Evolutionary conservation across 2,797 vertebrate species (phyloP), one percentile per base, ranked within the genome.

Genomic region (Enteromius trimaculatus): DNA sequence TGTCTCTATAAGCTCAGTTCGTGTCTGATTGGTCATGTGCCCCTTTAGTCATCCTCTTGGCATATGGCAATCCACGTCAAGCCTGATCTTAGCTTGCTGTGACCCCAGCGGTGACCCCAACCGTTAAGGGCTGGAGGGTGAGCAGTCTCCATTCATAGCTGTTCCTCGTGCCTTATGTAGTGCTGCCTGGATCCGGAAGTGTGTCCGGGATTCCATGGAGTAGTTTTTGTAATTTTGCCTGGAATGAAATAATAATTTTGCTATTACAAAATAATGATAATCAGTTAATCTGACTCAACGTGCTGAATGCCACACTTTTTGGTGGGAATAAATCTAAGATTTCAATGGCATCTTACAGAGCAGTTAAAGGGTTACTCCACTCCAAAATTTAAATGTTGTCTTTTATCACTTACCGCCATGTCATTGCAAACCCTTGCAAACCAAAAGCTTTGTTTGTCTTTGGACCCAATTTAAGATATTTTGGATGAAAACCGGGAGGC

Each of bases 151-250:
- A 16, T 97, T 97, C 89, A 94, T 92, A 71, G 88, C 91, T 4
- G 79, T 79, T 16, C 92, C 95, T 89, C 93, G 97, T 88, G 97
- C 97, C 92, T 99, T 98, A 82, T 96, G 96, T 87, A 96, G 91
- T 84, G 97, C 98, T 81, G 97, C 98, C 91, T 99, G 98, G 91
- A 99, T 98, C 87, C 98, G 95, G 94, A 99, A 99, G 91, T 99
- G 98, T 78, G 97, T 99, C 90, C 98, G 95, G 82, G 98, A 99
- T 92, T 99, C 98, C 98, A 99, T 99, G 47, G 98, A 99, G 92
- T 99, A 99, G 92, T 99, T 98, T 94, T 99, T 99, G 91, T 99
- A 99, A 92, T 98, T 99, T 89, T 98, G 96, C 90, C 98, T 99
- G 90, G 11, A 42, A 42, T 42, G 0, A 42, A 42, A 42, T 42